phyloP scores from a whole-genome alignment of 2,113 vertebrate genomes.

The Ceyx margarethae region DNA sequence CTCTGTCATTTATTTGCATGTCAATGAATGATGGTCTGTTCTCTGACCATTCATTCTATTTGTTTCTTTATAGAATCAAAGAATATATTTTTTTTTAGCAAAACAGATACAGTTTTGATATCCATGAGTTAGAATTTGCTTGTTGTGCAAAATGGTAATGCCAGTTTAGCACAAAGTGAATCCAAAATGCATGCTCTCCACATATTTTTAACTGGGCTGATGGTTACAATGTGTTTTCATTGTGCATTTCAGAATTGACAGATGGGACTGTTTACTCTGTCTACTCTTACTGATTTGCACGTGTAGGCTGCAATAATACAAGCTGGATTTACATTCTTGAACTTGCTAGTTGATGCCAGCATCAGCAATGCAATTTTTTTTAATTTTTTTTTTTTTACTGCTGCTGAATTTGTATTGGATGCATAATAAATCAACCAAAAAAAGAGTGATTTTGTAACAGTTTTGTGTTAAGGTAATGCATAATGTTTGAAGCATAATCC shows the following conservation, averaged over 20 bases:
- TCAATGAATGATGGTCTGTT: neutral
- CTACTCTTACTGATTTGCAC: constrained; percentile 66
- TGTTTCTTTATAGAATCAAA: neutral
- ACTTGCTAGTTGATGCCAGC: constrained; percentile 46
- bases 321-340: constrained; percentile 69
- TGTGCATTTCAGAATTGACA: constrained; percentile 68
- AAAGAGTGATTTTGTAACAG: neutral
- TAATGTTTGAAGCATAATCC: neutral
- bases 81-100: neutral
- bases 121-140: neutral
- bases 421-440: constrained; percentile 32
- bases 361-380: constrained; percentile 21
- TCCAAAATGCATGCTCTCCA: constrained; percentile 39
- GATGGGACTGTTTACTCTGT: constrained; percentile 73
- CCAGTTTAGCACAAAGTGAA: constrained; percentile 48
- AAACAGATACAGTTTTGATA: neutral
- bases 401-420: constrained; percentile 37
- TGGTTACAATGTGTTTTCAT: constrained; percentile 63
- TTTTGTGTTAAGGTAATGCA: neutral
- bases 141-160: constrained; percentile 36
- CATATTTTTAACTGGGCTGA: constrained; percentile 56
- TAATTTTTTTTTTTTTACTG: constrained; percentile 19
- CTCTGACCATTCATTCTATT: neutral
- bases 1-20: neutral
- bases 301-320: constrained; percentile 63